Conservation (phyloP, 2,113 vertebrate species). For the Arvicanthis niloticus region DNA sequence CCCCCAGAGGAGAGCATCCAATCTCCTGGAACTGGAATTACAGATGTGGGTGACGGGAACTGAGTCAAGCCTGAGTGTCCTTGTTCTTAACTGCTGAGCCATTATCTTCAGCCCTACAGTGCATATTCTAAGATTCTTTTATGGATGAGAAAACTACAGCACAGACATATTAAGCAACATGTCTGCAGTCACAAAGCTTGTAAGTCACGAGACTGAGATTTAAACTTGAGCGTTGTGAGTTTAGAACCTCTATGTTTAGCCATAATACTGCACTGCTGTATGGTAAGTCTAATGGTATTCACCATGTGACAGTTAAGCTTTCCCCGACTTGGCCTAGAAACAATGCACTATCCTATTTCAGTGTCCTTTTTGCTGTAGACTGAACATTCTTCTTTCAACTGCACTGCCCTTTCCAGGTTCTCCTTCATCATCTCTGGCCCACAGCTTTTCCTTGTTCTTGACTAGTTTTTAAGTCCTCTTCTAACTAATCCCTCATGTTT, state of each 20-base stretch:
- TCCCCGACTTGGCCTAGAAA: not conserved
- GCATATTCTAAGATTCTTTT: not conserved
- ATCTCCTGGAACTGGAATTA: not conserved
- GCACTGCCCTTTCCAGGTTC: conserved; percentile 11
- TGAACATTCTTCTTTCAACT: conserved; percentile 46
- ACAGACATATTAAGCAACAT: not conserved
- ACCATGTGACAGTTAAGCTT: conserved; percentile 2
- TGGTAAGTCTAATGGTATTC: not conserved
- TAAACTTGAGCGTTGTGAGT: not conserved
- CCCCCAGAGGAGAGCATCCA: not conserved
- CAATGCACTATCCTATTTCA: not conserved
- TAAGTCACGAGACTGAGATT: conserved; percentile 25
- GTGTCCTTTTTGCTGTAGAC: not conserved
- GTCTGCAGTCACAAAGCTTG: not conserved
- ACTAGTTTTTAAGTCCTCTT: conserved; percentile 19
- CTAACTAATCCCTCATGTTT: conserved; percentile 38
- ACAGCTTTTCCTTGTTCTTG: conserved; percentile 51
- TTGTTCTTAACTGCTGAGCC: not conserved
- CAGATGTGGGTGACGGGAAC: not conserved
- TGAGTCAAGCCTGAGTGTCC: too few relatives aligned
- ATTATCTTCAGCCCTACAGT: not conserved
- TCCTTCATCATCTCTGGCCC: not conserved
- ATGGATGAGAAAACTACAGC: conserved; percentile 41
- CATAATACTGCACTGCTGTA: not conserved
- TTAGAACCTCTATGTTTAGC: not conserved